Conservation (phyloP, 2,888 invertebrate species). For the Melanostoma scalare region DNA sequence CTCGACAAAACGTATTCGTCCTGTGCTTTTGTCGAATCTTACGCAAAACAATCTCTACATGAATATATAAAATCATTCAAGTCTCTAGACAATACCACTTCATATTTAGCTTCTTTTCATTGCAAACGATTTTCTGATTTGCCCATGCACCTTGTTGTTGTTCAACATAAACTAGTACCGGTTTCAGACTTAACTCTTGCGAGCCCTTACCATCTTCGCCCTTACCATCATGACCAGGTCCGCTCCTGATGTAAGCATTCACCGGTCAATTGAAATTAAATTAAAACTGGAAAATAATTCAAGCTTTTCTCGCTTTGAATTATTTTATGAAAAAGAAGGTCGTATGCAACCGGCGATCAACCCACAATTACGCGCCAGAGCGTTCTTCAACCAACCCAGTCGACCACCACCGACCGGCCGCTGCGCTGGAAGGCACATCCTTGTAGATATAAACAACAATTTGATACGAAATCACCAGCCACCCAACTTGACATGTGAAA, state of each 20-base stretch:
- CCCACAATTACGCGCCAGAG: conserved; percentile 49
- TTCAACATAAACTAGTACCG: no score
- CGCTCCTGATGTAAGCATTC: conserved; percentile 20
- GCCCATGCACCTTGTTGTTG: no score
- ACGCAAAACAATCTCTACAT: no score
- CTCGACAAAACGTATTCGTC: no score
- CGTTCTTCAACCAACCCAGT: not conserved
- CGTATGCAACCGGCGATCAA: conserved; percentile 18
- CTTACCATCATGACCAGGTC: not conserved
- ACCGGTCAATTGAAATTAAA: conserved; percentile 56
- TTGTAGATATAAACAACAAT: conserved; percentile 27
- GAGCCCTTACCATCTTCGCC: not conserved
- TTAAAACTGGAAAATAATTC: conserved; percentile 57
- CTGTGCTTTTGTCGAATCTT: no score
- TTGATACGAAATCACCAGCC: conserved; percentile 49
- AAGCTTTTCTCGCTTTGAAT: conserved; percentile 24
- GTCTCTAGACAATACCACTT: no score
- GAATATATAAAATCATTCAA: no score
- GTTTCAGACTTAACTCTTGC: no score
- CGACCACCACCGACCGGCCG: not conserved
- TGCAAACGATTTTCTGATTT: no score
- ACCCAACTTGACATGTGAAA: conserved; percentile 64
- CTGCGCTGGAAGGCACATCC: not conserved
- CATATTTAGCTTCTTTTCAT: no score
- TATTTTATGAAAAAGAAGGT: no score